phyloP scores from a whole-genome alignment of 2,113 vertebrate species.

The Sander vitreus region DNA sequence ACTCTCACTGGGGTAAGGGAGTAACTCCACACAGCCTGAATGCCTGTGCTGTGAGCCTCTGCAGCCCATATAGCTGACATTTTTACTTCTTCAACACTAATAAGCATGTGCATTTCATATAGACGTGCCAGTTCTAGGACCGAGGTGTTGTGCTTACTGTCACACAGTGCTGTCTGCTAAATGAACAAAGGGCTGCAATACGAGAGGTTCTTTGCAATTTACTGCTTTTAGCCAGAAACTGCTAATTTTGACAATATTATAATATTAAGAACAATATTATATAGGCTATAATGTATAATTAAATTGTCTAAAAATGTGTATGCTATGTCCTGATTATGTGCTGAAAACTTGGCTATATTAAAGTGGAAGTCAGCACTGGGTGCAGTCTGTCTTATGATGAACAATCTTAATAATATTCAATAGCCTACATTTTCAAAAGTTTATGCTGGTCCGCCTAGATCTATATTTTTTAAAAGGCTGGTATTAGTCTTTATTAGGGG shows the following conservation, averaged over 20 bases:
- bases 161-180: not conserved
- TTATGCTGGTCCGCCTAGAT: not conserved
- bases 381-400: not conserved
- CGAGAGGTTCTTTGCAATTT: not conserved
- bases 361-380: not conserved
- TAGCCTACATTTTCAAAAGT: not conserved
- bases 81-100: not conserved
- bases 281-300: not conserved
- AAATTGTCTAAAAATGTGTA: not conserved
- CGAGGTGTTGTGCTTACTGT: not conserved
- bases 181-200: not conserved
- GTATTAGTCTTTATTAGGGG: not conserved
- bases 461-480: not conserved
- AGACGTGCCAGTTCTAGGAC: constrained; percentile 1
- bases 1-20: not conserved
- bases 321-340: not conserved
- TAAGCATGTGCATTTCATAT: constrained; percentile 8
- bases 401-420: not conserved
- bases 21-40: not conserved
- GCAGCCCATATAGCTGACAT: not conserved
- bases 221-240: not conserved
- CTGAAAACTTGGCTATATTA: not conserved
- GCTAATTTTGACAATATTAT: not conserved
- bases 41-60: not conserved
- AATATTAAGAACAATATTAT: not conserved